These are phyloP conservation scores for Borostomias antarcticus DNA, from an alignment of 2,797 vertebrate species.

Conservation along the genomic window DNA sequence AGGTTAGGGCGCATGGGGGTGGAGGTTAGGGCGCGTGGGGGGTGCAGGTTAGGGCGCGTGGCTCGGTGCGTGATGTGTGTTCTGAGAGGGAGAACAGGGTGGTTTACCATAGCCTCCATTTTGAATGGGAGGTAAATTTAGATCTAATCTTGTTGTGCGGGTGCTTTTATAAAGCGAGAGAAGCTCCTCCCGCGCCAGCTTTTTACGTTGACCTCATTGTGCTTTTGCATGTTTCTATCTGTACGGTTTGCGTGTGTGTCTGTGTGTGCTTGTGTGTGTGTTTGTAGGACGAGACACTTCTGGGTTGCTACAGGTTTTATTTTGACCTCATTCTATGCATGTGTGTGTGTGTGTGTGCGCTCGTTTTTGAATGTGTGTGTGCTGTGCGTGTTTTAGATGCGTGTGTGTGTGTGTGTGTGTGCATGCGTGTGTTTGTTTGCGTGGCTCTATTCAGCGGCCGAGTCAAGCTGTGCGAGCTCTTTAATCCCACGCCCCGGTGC, in stretches of 20 bases:
- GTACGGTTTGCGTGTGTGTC: too few species aligned
- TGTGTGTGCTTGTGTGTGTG: too few species aligned
- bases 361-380: conserved; percentile 22
- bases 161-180: conserved; percentile 62
- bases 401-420: background rate
- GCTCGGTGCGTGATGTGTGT: conserved; percentile 64
- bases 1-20: too few species aligned
- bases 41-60: too few species aligned
- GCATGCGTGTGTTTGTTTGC: conserved; percentile 43
- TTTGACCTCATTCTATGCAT: conserved; percentile 44
- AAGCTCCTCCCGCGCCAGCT: conserved; percentile 67
- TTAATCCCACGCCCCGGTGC: conserved; percentile 92
- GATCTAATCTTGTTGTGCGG: conserved; percentile 75
- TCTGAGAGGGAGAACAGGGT: conserved; percentile 62
- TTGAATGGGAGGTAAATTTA: conserved; percentile 76
- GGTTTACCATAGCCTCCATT: conserved; percentile 70
- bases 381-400: background rate
- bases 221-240: too few species aligned
- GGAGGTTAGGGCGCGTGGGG: too few species aligned
- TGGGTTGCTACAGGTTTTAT: conserved; percentile 54
- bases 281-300: conserved; percentile 61
- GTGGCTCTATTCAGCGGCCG: conserved; percentile 76
- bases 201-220: conserved; percentile 73
- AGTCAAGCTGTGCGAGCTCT: conserved; percentile 86
- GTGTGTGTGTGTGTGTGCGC: conserved; percentile 13